These are phyloP conservation scores for Carcharodon carcharias DNA, from an alignment of 2,797 vertebrate species.

Conservation along the genomic window DNA sequence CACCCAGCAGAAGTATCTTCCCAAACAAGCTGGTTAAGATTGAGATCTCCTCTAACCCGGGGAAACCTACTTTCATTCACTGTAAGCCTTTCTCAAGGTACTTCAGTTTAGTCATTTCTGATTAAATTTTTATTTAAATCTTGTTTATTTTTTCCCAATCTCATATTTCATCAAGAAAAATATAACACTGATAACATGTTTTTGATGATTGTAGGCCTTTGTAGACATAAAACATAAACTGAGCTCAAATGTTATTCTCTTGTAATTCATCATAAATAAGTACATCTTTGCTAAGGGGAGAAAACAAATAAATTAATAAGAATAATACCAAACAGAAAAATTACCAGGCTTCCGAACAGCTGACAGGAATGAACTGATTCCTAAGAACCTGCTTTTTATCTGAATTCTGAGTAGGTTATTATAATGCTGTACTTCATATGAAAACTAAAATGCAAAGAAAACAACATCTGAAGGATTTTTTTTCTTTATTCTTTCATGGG, in stretches of 20 bases:
- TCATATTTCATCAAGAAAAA: not conserved
- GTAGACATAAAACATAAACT: not conserved
- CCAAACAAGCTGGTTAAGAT: not conserved
- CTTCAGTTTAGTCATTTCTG: not conserved
- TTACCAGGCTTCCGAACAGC: not conserved
- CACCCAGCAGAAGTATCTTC: not conserved
- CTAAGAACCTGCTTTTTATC: not conserved
- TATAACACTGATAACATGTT: not conserved
- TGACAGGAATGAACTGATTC: not conserved
- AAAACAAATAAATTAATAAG: not conserved
- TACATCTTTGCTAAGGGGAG: not conserved
- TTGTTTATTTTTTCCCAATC: not conserved
- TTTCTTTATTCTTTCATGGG: too few species aligned
- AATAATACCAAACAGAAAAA: not conserved
- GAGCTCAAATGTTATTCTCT: not conserved
- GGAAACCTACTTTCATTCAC: not conserved
- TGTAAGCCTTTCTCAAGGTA: not conserved
- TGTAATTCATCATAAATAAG: not conserved
- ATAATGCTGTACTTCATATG: not conserved
- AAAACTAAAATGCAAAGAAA: not conserved
- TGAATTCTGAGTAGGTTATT: not conserved
- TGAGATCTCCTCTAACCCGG: not conserved
- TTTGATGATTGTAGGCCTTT: not conserved
- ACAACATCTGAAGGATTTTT: not conserved
- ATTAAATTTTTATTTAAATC: not conserved